Base-by-base conservation (phyloP, 1,140 invertebrate genomes). In the Stenopsyche tienmushanensis region DNA sequence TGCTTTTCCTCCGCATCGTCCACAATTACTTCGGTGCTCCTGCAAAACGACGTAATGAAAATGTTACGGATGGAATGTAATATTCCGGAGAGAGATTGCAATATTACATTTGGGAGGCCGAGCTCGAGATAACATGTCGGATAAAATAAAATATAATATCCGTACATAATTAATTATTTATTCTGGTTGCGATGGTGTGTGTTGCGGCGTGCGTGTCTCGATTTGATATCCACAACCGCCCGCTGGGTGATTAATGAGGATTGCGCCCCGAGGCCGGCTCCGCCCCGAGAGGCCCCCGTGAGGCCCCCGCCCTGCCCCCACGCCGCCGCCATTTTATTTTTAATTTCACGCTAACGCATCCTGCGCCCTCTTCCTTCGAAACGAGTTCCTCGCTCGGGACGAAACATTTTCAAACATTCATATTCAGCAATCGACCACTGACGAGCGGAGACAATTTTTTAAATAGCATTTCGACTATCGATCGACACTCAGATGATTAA, bases 131-230 rank as follows among this genome's bases (percentile, higher is more conserved):
- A 26, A 26, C 55, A 26, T 41, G 39, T 15, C 55, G 24, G 55
- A 58, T 58, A 58, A 23, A 58, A 42, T 44, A 42, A 58, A 44
- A 17, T 15, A 26, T 23, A 15, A 47, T 47, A 20, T 26, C 34
- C 39, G 34, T 24, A 29, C 24, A 58, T 58, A 58, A 58, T 58
- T 58, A 58, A 58, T 55, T 55, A 55, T 55, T 55, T 47, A 47
- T 8, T 20, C 7, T 18, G 44, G 5, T 5, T 42, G 55, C 17
- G 24, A 17, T 34, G 15, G 29, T 49, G 47, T 49, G 3, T 49
- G 47, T 49, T 2, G 13, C 25, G 13, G 20, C 20, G 26, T 34
- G 17, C 26, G 52, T 29, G 34, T 13, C 29, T 13, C 29, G 29
- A 34, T n/a, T n/a, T n/a, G n/a, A n/a, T n/a, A n/a, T n/a, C n/a